Evolutionary conservation across 2,113 vertebrate genomes (phyloP), one percentile per base, ranked within the genome.

Genomic region (Solenodon paradoxus): DNA sequence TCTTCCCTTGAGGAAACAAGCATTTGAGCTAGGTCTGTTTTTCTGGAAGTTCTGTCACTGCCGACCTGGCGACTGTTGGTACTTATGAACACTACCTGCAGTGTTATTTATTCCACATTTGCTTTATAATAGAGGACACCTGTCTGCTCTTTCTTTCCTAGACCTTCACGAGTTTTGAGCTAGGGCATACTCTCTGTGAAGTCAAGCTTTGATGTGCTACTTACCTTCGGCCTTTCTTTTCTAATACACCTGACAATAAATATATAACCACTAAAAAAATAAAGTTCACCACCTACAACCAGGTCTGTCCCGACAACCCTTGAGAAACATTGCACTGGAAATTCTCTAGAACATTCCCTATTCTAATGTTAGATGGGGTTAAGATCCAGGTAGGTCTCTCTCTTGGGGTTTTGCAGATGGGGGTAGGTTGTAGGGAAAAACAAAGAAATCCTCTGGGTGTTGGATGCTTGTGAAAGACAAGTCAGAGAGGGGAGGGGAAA

Each of bases 401-500:
- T 66, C 53, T 68, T 42, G 13, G 81, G 47, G 51, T 42, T 78
- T 72, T 95, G 26, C 40, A 95, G 88, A 93, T 61, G 45, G 35
- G 17, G 11, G 55, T 55, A 47, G 64, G 38, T 69, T 49, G 59
- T 19, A 84, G 55, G 28, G 53, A 90, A 87, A 94, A 90, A 84
- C 53, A 88, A 80, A 87, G 83, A 68, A 30, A 61, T 86, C 81
- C 81, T 94, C 51, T 88, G 83, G 78, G 90, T 90, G 17, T 79
- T 32, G 7, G 80, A 74, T 38, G 28, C 75, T 16, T 57, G 30
- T 45, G 51, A 74, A 92, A 72, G 64, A 51, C 55, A 28, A 38
- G 49, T 42, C 38, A 38, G 32, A 87, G 30, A 26, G 17, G 17
- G 17, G 57, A 72, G 61, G 72, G 15, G n/a, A 94, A 87, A 42